Percentiles rank a stretch among this genome's conserved stretches.
Evolutionary conservation across 2,113 vertebrate species (phyloP).

Genomic region (Spizaetus ornatus): DNA sequence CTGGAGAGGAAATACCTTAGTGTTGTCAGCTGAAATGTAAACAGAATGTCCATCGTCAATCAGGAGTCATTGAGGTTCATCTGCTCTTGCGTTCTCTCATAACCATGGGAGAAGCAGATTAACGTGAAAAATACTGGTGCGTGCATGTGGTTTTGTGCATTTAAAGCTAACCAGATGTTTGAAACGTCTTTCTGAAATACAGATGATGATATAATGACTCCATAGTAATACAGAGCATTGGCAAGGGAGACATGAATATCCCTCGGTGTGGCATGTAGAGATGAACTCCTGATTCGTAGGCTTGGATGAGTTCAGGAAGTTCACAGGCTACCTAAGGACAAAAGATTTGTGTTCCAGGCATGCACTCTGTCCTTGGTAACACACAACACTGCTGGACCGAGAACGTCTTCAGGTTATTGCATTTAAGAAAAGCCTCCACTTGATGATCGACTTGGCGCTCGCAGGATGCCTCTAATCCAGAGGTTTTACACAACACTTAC

Average conservation of each 20-base stretch:
- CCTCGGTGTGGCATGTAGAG: neutral
- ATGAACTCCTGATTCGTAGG: neutral
- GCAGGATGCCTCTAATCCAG: neutral
- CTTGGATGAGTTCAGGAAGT: neutral
- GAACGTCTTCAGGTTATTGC: neutral
- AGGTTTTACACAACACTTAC: neutral
- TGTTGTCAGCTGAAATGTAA: neutral
- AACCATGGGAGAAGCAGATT: neutral
- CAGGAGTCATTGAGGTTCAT: neutral
- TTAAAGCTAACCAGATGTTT: constrained; percentile 51
- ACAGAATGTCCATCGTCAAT: neutral
- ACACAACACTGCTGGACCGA: neutral
- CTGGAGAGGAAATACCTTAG: neutral
- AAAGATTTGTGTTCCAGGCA: neutral
- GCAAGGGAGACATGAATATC: constrained; percentile 33
- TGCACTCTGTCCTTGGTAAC: neutral
- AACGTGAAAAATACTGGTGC: neutral
- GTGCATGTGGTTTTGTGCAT: neutral
- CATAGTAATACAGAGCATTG: neutral
- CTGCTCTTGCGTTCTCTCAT: neutral
- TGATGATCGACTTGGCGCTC: neutral
- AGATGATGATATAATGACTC: constrained; percentile 35
- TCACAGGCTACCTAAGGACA: constrained; percentile 38
- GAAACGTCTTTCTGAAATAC: neutral
- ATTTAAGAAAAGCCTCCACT: neutral